A percentile compares a stretch with the other conserved stretches of the same genome.
Conservation (phyloP, 2,888 invertebrate genomes). For the Stramonita haemastoma region DNA sequence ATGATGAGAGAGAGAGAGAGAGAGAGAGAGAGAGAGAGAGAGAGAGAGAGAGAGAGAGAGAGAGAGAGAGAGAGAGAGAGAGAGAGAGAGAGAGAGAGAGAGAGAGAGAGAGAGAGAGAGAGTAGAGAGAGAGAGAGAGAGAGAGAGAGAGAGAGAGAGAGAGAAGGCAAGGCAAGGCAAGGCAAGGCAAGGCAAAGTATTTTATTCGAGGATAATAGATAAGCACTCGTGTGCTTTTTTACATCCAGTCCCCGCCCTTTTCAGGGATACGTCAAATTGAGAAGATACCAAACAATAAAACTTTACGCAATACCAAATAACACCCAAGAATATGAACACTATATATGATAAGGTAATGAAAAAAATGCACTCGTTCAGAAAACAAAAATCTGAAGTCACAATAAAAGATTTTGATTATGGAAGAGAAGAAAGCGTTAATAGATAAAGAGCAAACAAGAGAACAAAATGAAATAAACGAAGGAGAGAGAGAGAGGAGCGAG, state of each 20-base stretch:
- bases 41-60: neutral
- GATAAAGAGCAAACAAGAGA: neutral
- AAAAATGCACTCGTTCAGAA: too few relatives aligned
- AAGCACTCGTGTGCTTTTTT: too few relatives aligned
- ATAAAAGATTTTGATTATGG: too few relatives aligned
- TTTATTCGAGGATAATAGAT: too few relatives aligned
- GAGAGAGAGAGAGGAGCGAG: neutral
- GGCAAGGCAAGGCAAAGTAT: too few relatives aligned
- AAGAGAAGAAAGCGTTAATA: neutral
- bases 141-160: neutral
- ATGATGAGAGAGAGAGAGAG: constrained; percentile 1
- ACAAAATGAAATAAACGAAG: neutral
- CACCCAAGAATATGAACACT: too few relatives aligned
- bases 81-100: neutral
- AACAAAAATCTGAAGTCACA: too few relatives aligned
- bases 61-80: neutral
- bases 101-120: neutral
- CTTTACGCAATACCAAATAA: too few relatives aligned
- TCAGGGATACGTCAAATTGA: too few relatives aligned
- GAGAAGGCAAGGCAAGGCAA: neutral
- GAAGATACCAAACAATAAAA: too few relatives aligned
- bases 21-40: neutral
- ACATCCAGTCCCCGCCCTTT: too few relatives aligned
- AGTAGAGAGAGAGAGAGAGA: neutral
- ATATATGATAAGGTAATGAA: too few relatives aligned